Base-by-base conservation (phyloP, 2,113 vertebrate genomes). In the Paralichthys olivaceus region DNA sequence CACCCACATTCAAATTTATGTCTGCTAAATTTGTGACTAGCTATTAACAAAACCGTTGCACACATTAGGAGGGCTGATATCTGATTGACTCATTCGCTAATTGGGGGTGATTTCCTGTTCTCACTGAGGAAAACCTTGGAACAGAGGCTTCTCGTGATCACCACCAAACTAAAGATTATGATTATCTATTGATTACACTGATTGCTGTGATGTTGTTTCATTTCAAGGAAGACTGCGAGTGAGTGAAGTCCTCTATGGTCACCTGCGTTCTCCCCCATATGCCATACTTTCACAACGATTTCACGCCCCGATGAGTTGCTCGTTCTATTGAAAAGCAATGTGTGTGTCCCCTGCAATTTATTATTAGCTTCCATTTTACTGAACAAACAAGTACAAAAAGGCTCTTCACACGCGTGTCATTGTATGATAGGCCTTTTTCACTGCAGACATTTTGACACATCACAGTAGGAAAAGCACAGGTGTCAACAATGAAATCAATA, bases 311-410 rank as follows among this genome's bases (percentile, higher is more conserved):
- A 25, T 72, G 79, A 86, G 53, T 78, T 77, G 83, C 72, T 90
- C 75, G 73, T 76, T 87, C 77, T 80, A 45, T 81, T 82, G 80
- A 80, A 83, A 83, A 89, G 51, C 74, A 40, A 13, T 13, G 80
- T 59, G 66, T 5, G 4, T 84, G 83, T 80, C 87, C 69, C 49
- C 62, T 56, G 54, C 58, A 64, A 80, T 88, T 84, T 85, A 86
- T 88, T 86, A 91, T 87, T 81, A 85, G 75, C 80, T 84, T 87
- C 72, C 64, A 81, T 84, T 87, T 83, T 82, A 59, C 37, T 80
- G 77, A 84, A 69, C 81, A 87, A 91, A 89, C n/a, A 22, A 88
- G 69, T 63, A 76, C 80, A 80, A 87, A 85, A 69, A 84, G 83
- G 15, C 15, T 56, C 29, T 63, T 88, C 75, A 77, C 84, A 83